Evolutionary conservation across 2,888 invertebrate genomes (phyloP).

Genomic region (Dichetophora obliterata): DNA sequence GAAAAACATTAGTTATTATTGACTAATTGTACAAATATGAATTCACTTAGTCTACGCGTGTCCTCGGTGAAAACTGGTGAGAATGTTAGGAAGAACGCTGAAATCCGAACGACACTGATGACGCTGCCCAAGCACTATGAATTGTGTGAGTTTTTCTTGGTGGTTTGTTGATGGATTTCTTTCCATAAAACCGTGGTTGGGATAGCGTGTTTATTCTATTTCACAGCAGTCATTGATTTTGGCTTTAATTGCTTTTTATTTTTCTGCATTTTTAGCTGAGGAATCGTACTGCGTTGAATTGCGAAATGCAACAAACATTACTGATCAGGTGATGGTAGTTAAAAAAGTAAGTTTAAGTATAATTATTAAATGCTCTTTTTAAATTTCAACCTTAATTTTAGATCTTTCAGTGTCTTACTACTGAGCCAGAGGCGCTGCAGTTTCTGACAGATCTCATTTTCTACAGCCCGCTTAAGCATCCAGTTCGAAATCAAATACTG

Average conservation of each 20-base stretch:
- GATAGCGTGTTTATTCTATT: neutral
- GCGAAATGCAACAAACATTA: constrained; percentile 53
- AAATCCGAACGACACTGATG: constrained; percentile 55
- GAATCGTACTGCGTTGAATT: constrained; percentile 53
- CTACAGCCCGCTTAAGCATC: constrained; percentile 65
- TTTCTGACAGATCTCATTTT: constrained; percentile 66
- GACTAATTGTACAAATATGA: constrained; percentile 50
- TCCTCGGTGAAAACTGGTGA: constrained; percentile 58
- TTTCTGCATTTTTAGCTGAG: constrained; percentile 46
- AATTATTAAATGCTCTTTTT: neutral
- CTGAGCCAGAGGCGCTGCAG: constrained; percentile 52
- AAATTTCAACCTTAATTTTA: constrained; percentile 35
- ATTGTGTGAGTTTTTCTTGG: constrained; percentile 47
- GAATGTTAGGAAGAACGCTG: constrained; percentile 58
- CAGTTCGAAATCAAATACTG: constrained; percentile 65
- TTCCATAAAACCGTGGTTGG: too few species aligned
- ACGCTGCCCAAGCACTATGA: constrained; percentile 54
- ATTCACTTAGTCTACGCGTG: constrained; percentile 58
- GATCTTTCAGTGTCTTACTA: constrained; percentile 52
- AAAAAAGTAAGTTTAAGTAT: constrained; percentile 53
- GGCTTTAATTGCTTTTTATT: constrained; percentile 15
- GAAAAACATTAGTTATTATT: neutral
- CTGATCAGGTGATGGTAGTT: constrained; percentile 58
- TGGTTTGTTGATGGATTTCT: too few species aligned
- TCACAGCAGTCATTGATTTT: neutral